phyloP scores from a whole-genome alignment of 2,113 vertebrate genomes.

The Lagenorhynchus albirostris region DNA sequence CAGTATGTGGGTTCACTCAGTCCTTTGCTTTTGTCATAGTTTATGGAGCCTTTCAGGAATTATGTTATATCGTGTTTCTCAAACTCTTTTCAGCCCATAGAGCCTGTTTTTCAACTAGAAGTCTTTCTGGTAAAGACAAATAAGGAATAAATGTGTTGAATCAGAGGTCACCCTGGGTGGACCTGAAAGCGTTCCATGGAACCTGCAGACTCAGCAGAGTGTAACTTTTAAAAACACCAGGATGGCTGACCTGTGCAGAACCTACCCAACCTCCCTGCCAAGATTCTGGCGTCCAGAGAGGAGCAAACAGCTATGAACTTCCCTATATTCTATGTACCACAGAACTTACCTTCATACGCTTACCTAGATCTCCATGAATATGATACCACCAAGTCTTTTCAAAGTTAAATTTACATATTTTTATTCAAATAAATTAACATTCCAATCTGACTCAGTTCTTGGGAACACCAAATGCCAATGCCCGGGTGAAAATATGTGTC shows the following conservation, averaged over 20 bases:
- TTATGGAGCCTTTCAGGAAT: neutral
- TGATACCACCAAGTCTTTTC: neutral
- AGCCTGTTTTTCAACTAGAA: neutral
- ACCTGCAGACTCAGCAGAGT: neutral
- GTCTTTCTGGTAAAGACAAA: neutral
- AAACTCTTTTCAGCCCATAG: neutral
- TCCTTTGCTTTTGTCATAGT: neutral
- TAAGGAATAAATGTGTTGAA: neutral
- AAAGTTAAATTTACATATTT: neutral
- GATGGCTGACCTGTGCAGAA: neutral
- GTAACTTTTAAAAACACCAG: neutral
- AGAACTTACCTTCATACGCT: neutral
- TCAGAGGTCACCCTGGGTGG: neutral
- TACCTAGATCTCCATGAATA: neutral
- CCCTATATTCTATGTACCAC: accelerated
- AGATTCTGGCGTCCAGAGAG: neutral
- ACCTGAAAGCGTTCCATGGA: neutral
- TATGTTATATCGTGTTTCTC: neutral
- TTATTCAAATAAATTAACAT: neutral
- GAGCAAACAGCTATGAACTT: neutral
- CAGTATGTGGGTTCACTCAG: neutral
- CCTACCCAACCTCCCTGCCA: neutral
- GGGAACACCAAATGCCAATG: neutral
- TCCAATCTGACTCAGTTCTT: neutral
- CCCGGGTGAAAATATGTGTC: neutral